Evolutionary conservation across 2,113 vertebrate species (phyloP).

Genomic region (Daboia siamensis): DNA sequence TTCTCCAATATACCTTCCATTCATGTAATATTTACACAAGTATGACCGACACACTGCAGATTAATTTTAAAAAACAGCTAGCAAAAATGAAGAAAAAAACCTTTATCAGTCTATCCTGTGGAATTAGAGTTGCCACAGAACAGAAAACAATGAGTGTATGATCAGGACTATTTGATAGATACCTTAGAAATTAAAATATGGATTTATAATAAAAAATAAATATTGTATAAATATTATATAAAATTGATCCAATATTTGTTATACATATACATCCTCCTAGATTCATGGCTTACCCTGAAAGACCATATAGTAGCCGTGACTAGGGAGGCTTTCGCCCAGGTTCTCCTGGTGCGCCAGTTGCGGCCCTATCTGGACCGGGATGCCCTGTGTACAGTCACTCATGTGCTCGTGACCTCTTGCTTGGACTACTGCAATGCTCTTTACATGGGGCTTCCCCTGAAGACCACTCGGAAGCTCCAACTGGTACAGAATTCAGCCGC

Average conservation of each 20-base stretch:
- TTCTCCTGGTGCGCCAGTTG: too few species aligned
- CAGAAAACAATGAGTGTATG: not conserved
- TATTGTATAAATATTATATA: not conserved
- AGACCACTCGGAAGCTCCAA: too few species aligned
- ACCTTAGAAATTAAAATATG: not conserved
- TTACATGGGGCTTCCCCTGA: too few species aligned
- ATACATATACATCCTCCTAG: not conserved
- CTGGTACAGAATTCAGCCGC: too few species aligned
- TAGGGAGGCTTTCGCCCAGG: too few species aligned
- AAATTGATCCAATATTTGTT: not conserved
- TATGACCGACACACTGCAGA: not conserved
- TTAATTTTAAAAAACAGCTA: not conserved
- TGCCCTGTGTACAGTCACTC: too few species aligned
- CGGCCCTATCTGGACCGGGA: too few species aligned
- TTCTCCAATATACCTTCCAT: not conserved
- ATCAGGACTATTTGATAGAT: not conserved
- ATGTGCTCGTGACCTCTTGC: too few species aligned
- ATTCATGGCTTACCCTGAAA: too few species aligned
- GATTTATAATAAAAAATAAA: not conserved
- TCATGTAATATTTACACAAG: not conserved
- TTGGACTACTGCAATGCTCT: too few species aligned
- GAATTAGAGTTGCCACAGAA: not conserved
- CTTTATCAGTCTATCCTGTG: not conserved
- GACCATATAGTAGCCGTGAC: too few species aligned
- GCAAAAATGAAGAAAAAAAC: not conserved